A percentile compares a stretch with the other conserved stretches of the same genome.
Evolutionary conservation across 2,797 vertebrate species (phyloP).

Genomic region (Corythornis leucogaster): DNA sequence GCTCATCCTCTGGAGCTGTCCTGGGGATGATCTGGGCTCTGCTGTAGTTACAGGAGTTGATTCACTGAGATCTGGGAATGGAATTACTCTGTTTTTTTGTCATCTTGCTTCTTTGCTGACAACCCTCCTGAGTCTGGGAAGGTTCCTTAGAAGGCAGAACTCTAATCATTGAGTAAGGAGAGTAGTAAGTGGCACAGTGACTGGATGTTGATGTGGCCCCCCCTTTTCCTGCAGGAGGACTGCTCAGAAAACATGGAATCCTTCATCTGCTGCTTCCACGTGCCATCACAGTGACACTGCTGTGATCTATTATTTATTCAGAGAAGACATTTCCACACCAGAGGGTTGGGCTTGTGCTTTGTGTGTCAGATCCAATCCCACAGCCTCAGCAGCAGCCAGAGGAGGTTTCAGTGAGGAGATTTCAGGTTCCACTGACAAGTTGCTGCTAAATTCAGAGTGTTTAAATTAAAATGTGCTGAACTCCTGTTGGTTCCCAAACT

Average conservation of each 20-base stretch:
- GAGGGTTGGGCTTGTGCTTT: conserved; percentile 61
- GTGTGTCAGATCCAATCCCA: conserved; percentile 68
- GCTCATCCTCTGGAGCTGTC: not conserved
- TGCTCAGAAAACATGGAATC: not conserved
- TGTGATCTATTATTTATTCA: conserved; percentile 73
- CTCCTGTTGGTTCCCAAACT: conserved; percentile 29
- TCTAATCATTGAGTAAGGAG: not conserved
- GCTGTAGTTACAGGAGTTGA: not conserved
- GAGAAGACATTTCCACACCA: conserved; percentile 46
- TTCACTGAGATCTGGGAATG: not conserved
- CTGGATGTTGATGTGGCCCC: not conserved
- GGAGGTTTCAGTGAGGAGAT: conserved; percentile 64
- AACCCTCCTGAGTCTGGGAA: not conserved
- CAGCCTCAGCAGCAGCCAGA: conserved; percentile 28
- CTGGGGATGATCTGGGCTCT: not conserved
- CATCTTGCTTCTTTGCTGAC: not conserved
- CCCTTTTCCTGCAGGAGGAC: not conserved
- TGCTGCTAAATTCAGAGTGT: conserved; percentile 43
- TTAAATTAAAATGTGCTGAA: conserved; percentile 33
- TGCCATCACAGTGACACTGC: conserved; percentile 44
- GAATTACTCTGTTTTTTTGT: not conserved
- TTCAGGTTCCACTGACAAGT: conserved; percentile 46
- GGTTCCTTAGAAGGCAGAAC: conserved; percentile 13
- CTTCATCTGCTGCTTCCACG: not conserved
- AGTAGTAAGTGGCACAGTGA: not conserved